These are phyloP conservation scores for Trachymyrmex cornetzi DNA, from an alignment of 1,140 invertebrate species.

Conservation along the genomic window DNA sequence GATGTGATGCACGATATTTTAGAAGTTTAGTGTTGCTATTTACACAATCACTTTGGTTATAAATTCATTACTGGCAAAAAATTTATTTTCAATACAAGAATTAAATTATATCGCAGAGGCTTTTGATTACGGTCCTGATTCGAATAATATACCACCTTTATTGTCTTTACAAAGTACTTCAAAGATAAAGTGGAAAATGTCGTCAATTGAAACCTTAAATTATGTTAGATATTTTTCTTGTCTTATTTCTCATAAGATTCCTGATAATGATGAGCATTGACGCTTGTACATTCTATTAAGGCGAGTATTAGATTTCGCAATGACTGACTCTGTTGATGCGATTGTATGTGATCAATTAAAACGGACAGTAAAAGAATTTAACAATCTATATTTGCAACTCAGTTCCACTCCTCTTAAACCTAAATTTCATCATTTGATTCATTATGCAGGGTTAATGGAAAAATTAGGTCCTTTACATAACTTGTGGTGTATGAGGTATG, in stretches of 20 bases:
- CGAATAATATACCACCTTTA: conserved; percentile 18
- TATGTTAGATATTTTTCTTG: conserved; percentile 17
- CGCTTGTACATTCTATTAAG: conserved; percentile 26
- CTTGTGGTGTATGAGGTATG: conserved; percentile 18
- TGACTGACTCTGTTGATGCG: conserved; percentile 18
- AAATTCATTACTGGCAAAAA: conserved; percentile 4
- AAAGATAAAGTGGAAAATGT: conserved; percentile 29
- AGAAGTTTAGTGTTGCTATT: neutral
- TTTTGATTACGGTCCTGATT: conserved; percentile 11
- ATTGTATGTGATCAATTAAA: neutral
- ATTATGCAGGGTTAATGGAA: conserved; percentile 28
- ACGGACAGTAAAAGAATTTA: conserved; percentile 7
- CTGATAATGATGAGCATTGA: conserved; percentile 27
- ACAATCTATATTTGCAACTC: conserved; percentile 8
- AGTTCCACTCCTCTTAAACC: conserved; percentile 20
- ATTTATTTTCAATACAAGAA: conserved; percentile 5
- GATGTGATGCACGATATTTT: conserved; percentile 23
- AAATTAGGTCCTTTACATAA: conserved; percentile 1
- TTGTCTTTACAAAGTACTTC: neutral
- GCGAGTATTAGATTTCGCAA: conserved; percentile 10
- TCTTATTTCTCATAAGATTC: conserved; percentile 5
- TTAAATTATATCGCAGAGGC: neutral
- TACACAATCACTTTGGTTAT: conserved; percentile 5
- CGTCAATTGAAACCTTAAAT: conserved; percentile 7
- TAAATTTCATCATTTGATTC: conserved; percentile 28